Conservation (phyloP, 1,140 invertebrate species). For the Bombus confusus region DNA sequence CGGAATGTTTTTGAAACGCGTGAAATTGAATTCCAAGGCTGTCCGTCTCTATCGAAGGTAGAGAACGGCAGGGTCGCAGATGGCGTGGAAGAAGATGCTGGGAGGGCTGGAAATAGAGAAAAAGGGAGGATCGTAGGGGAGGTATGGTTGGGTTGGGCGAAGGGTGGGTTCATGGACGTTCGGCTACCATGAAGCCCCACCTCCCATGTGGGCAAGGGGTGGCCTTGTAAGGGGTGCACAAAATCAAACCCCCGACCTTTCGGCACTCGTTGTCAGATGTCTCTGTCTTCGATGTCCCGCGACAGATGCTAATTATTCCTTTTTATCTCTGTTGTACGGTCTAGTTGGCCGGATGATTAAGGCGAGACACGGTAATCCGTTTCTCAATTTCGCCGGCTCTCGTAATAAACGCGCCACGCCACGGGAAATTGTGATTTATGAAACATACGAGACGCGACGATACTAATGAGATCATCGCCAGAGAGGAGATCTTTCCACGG, state of each 20-base stretch:
- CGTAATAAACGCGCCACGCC: conserved; percentile 32
- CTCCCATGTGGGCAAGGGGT: conserved; percentile 66
- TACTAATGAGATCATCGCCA: not conserved
- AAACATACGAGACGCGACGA: conserved; percentile 9
- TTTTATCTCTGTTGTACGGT: conserved; percentile 43
- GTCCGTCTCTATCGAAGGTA: not conserved
- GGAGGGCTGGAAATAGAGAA: conserved; percentile 63
- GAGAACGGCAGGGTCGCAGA: conserved; percentile 56
- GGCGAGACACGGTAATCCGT: conserved; percentile 48
- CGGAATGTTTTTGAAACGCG: conserved; percentile 29
- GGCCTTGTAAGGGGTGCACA: conserved; percentile 73
- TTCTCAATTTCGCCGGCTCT: conserved; percentile 30
- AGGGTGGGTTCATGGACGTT: conserved; percentile 71
- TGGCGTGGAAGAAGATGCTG: conserved; percentile 69
- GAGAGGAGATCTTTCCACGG: not conserved
- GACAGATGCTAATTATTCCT: conserved; percentile 50
- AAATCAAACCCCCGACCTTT: conserved; percentile 71
- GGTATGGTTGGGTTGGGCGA: conserved; percentile 64
- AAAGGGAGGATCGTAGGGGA: conserved; percentile 68
- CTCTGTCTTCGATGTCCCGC: conserved; percentile 63
- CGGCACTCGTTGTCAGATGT: conserved; percentile 71
- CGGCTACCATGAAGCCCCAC: conserved; percentile 75
- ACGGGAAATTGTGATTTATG: conserved; percentile 25
- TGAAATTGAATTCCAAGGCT: conserved; percentile 43
- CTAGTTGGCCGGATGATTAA: conserved; percentile 43